Conservation (phyloP, 2,797 vertebrate genomes). For the Staurois parvus region DNA sequence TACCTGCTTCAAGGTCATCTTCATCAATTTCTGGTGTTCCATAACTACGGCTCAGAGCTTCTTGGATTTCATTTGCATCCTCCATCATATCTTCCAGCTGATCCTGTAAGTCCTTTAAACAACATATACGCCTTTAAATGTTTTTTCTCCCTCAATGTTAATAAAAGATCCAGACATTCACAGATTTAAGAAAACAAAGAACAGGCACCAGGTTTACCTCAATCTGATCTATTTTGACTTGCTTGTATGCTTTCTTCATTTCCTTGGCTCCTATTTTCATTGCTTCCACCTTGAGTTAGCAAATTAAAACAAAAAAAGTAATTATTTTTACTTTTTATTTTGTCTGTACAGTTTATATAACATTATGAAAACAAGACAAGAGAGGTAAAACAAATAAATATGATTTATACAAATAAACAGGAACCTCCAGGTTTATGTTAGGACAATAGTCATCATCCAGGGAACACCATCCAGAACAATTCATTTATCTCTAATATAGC, state of each 20-base stretch:
- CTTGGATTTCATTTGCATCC: constrained; percentile 93
- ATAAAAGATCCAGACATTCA: too few species aligned
- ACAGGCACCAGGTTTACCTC: constrained; percentile 79
- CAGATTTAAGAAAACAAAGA: too few species aligned
- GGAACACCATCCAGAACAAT: too few species aligned
- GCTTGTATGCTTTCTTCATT: constrained; percentile 98
- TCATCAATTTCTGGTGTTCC: constrained; percentile 96
- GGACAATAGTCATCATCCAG: too few species aligned
- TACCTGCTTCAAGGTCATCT: constrained; percentile 95
- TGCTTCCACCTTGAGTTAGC: constrained; percentile 88
- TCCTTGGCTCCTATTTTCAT: constrained; percentile 97
- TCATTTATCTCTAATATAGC: too few species aligned
- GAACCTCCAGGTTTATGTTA: too few species aligned
- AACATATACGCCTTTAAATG: not conserved
- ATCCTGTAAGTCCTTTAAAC: constrained; percentile 89
- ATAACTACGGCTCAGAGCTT: constrained; percentile 91
- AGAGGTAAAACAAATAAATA: too few species aligned
- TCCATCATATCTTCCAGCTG: constrained; percentile 99
- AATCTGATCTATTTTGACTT: constrained; percentile 95
- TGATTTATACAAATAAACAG: too few species aligned
- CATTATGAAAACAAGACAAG: too few species aligned
- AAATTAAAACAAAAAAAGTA: constrained; percentile 42
- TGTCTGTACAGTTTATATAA: too few species aligned
- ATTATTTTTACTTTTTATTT: constrained; percentile 23
- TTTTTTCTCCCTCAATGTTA: not conserved